Base-by-base conservation (phyloP, 2,113 vertebrate genomes). In the Neoarius graeffei region DNA sequence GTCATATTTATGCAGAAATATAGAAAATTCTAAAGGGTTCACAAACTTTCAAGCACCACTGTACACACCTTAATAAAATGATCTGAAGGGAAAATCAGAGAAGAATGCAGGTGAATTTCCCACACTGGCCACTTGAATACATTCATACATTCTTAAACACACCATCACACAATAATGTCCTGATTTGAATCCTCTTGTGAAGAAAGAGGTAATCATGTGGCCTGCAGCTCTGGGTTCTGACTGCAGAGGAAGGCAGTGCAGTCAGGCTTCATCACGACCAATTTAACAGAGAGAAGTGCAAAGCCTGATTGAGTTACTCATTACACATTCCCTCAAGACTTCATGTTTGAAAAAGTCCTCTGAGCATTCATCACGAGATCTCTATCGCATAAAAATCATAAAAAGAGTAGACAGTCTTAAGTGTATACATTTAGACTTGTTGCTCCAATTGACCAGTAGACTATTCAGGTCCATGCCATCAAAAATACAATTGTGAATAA, bases 181-280 rank as follows among this genome's bases (percentile, higher is more conserved):
- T 87, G 79, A 92, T 93, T 93, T 93, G 82, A 90, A 92, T 91
- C 87, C 79, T 25, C 86, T 67, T 77, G 85, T 79, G 67, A 83
- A 89, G 79, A 93, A 93, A 91, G 89, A 93, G 62, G 88, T 90
- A 92, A 93, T 89, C 91, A 64, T 77, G 74, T 86, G 86, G 84
- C 79, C 83, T n/a, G 88, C 85, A 85, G 71, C 81, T 69, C 80
- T 81, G 85, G 81, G 71, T 64, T 80, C 48, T 86, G 60, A 62
- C 56, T 85, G 42, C 52, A 81, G 57, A 74, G 57, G 23, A 86
- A 20, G 17, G 59, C 71, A 76, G 20, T 85, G 25, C 60, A 81
- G 87, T 81, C 83, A 74, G 27, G 73, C 69, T 82, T 88, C 76
- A 66, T 85, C 85, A 88, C 48, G 25, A 85, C 30, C 88, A 82